Percentiles rank a stretch among this genome's conserved stretches.
These are phyloP conservation scores for Anguilla japonica DNA, from an alignment of 2,113 vertebrate genomes.

Conservation along the genomic window DNA sequence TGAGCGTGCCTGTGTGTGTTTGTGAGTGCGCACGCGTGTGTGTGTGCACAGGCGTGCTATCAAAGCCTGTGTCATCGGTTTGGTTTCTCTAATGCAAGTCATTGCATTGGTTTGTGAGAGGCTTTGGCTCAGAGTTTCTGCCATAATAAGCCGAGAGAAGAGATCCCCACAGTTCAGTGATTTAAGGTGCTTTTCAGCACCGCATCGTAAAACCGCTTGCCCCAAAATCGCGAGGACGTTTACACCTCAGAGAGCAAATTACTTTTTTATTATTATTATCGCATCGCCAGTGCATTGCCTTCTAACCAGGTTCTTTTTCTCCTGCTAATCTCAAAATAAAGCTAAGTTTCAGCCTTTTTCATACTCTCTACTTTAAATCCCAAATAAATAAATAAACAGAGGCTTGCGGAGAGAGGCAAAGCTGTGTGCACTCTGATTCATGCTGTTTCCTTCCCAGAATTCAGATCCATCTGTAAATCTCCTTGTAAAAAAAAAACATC, in stretches of 20 bases:
- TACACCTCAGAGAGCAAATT: conserved; percentile 49
- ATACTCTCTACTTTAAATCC: not conserved
- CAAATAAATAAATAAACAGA: not conserved
- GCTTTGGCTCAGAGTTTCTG: not conserved
- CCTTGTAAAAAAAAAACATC: not conserved
- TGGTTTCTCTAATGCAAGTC: not conserved
- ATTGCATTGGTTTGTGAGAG: not conserved
- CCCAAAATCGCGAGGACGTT: not conserved
- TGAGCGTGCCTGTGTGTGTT: not conserved
- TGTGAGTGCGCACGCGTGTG: not conserved
- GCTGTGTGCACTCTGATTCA: conserved; percentile 39
- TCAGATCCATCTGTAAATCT: conserved; percentile 52
- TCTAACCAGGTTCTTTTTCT: conserved; percentile 52
- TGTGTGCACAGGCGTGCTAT: not conserved
- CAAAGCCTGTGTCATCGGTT: not conserved
- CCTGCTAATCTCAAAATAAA: conserved; percentile 61
- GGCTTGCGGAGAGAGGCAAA: conserved; percentile 23
- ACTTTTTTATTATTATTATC: conserved; percentile 56
- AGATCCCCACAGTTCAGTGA: not conserved
- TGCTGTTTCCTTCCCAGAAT: conserved; percentile 54
- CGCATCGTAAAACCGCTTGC: not conserved
- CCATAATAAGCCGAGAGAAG: not conserved
- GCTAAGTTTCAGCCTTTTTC: conserved; percentile 46
- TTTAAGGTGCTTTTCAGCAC: conserved; percentile 5
- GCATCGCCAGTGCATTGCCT: conserved; percentile 52